Conservation (phyloP, 2,113 vertebrate genomes). For the Muscicapa adusta region DNA sequence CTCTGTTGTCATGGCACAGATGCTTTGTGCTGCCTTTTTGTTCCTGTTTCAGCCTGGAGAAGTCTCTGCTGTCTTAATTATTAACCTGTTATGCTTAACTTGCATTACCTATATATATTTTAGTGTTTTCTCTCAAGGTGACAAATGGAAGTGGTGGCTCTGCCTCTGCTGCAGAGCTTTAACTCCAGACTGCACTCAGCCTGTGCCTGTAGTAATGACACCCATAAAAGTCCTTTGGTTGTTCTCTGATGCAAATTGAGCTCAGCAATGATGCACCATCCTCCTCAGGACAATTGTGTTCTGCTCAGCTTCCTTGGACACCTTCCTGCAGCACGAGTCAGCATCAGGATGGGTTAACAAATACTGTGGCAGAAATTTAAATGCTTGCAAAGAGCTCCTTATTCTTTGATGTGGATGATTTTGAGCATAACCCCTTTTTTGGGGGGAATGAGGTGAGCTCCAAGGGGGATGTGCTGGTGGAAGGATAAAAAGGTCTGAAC, state of each 20-base stretch:
- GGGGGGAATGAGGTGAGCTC: rapidly evolving
- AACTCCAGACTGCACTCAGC: background rate
- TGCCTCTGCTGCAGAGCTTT: background rate
- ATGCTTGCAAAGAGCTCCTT: background rate
- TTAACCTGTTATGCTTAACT: slow-evolving; percentile 31
- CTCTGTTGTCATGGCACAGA: background rate
- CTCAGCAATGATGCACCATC: background rate
- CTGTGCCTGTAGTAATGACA: background rate
- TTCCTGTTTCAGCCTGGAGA: background rate
- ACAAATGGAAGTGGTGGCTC: slow-evolving; percentile 12
- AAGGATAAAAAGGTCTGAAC: background rate
- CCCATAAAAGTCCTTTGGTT: background rate
- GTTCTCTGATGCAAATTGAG: slow-evolving; percentile 7
- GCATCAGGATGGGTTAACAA: background rate
- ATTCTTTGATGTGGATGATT: rapidly evolving
- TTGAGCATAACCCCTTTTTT: background rate
- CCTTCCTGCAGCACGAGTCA: background rate
- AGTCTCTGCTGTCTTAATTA: slow-evolving; percentile 31
- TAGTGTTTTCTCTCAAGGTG: slow-evolving; percentile 10
- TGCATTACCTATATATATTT: slow-evolving; percentile 26
- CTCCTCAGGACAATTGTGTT: background rate
- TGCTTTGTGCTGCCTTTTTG: slow-evolving; percentile 9
- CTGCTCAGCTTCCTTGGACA: background rate
- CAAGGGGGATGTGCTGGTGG: background rate
- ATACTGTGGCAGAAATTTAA: background rate